Base-by-base conservation (phyloP, 2,113 vertebrate genomes). In the Lepus americanus region DNA sequence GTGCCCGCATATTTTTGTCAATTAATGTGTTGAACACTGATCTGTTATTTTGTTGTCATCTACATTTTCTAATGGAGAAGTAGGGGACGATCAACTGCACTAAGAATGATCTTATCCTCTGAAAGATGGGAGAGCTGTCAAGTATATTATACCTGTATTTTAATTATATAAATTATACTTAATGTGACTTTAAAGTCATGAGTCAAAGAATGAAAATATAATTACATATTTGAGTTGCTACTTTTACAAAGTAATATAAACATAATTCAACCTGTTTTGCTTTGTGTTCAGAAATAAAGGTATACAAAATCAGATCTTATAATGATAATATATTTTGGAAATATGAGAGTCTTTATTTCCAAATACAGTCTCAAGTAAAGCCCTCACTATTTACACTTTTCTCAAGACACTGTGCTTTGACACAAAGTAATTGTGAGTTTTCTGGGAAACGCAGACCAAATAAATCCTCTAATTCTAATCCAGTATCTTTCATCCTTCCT, bases 391-490 rank as follows among this genome's bases (percentile, higher is more conserved):
- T 96, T 92, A 91, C 33, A 44, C 44, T 74, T 92, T 92, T 93
- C 22, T 14, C 76, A 90, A 92, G 77, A 95, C n/a, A 89, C 36
- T 94, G 76, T 93, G 10, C 84, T 97, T 96, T 93, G 82, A 95
- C 67, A 89, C 1, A 22, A 92, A 96, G 51, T 91, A 96, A 96
- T 96, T 70, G 81, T 92, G 14, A 51, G 74, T 84, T 96, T 95
- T 95, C 76, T 95, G 79, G 67, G 22, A 80, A 94, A 96, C 84
- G 67, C 66, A 95, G 93, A 93, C 23, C 69, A 85, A 95, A 85
- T 78, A 94, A 98, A 98, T 96, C 33, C 96, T 22, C 87, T 97
- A 91, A 97, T 96, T 98, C 94, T 96, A 97, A 76, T 44, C 51
- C 36, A 73, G 92, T 84, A 95, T 16, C 33, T 92, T 69, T 76